phyloP scores from a whole-genome alignment of 1,140 invertebrate species.

The Bactericera cockerelli region DNA sequence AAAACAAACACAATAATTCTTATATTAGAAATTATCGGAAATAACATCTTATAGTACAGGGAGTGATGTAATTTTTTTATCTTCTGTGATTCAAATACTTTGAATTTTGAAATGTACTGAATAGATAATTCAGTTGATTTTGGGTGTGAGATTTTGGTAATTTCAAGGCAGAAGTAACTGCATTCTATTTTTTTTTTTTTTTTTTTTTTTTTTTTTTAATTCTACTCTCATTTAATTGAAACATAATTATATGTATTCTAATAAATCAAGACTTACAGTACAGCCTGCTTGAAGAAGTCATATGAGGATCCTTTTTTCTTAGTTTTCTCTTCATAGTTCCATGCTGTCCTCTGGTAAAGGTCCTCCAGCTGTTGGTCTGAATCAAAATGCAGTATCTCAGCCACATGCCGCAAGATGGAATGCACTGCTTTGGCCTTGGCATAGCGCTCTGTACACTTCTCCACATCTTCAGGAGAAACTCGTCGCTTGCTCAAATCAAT shows the following conservation, averaged over 20 bases:
- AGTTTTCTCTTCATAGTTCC: conserved; percentile 96
- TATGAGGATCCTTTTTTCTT: conserved; percentile 92
- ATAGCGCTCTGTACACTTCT: conserved; percentile 96
- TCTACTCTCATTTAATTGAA: neutral
- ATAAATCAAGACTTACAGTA: conserved; percentile 52
- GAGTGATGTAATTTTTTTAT: too few relatives aligned
- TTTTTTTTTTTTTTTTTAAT: too few relatives aligned
- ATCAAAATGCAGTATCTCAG: conserved; percentile 82
- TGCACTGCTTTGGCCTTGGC: conserved; percentile 98
- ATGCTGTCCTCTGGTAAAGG: conserved; percentile 93
- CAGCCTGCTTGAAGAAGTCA: conserved; percentile 97
- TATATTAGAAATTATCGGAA: too few relatives aligned
- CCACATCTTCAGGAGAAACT: conserved; percentile 93
- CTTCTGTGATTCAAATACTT: too few relatives aligned
- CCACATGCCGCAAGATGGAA: conserved; percentile 93
- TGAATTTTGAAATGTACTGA: too few relatives aligned
- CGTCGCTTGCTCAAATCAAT: conserved; percentile 98
- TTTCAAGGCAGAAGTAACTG: too few relatives aligned
- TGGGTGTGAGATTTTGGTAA: too few relatives aligned
- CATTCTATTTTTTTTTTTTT: too few relatives aligned
- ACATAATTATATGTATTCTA: too few relatives aligned
- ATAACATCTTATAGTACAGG: too few relatives aligned
- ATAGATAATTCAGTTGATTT: too few relatives aligned
- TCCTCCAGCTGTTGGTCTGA: conserved; percentile 86
- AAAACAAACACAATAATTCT: too few relatives aligned